Evolutionary conservation across 1,140 invertebrate species (phyloP), one percentile per base, ranked within the genome.

Genomic region (Rhopalosiphum padi): DNA sequence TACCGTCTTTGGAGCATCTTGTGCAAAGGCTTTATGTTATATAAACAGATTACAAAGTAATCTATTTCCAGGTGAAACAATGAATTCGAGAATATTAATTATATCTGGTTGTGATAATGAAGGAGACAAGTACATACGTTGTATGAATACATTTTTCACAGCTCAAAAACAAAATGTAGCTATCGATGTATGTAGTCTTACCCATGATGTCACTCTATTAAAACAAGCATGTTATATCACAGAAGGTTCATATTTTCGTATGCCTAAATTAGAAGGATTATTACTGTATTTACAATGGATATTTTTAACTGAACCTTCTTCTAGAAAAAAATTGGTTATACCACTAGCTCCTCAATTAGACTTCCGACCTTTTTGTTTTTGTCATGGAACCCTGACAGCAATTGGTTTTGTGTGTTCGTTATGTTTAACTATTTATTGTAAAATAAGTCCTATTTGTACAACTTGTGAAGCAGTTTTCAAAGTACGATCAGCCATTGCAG

Each of bases 91-190:
- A 94, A 97, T 99, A 93, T 95, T 99, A 93, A 96, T 98, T 11
- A 96, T 99, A 2, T 98, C 98, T 7, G 98, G 98, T 6, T 98
- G 98, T 95, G 97, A 97, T 48, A 98, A 99, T 95, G 98, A 97
- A 41, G 97, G 98, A 0, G 97, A 97, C 0, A 99, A 99, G 94
- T 99, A 99, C 95, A 99, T 99, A 97, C 99, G 99, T 95, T 99
- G 99, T 94, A 99, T 99, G 98, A 99, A 99, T 96, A 97, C 98
- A 41, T 99, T 99, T 95, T 99, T 99, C 94, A 99, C 99, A 48
- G 98, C 99, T 77, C 98, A 98, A 94, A 98, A 97, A 96, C 96
- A 97, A 95, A 97, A 97, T 96, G 97, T 99, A 93, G 96, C 98
- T 37, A 97, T 99, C 89, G 99, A 99, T 96, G 98, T 98, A 6